These are phyloP conservation scores for Lumbricus terrestris DNA, from an alignment of 2,888 invertebrate genomes.

Conservation along the genomic window DNA sequence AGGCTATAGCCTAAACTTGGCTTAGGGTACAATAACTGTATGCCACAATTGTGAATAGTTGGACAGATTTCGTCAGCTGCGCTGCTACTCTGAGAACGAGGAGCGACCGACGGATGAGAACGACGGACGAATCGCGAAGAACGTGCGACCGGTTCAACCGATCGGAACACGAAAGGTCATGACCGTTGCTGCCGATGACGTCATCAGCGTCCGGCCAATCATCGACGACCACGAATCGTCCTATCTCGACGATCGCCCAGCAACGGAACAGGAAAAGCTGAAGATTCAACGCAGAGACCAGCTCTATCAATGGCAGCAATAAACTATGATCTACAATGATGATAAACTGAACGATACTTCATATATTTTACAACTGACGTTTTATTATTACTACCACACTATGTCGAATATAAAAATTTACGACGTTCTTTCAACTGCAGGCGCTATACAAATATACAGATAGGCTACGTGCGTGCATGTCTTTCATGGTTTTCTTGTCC, in stretches of 20 bases:
- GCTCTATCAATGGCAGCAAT: conserved; percentile 21
- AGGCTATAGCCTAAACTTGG: too few species aligned
- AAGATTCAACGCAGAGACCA: background rate
- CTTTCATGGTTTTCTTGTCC: too few species aligned
- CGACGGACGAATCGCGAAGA: conserved; percentile 26
- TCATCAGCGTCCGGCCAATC: conserved; percentile 16
- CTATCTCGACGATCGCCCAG: background rate
- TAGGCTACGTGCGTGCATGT: too few species aligned
- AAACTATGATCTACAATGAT: background rate
- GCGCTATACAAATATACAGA: too few species aligned
- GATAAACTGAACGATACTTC: background rate
- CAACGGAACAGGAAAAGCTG: background rate
- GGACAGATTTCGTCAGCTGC: conserved; percentile 23
- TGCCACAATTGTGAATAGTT: conserved; percentile 22
- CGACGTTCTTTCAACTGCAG: background rate
- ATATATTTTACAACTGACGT: background rate
- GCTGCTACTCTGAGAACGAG: conserved; percentile 27
- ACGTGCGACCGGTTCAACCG: conserved; percentile 29
- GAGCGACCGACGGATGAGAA: conserved; percentile 27
- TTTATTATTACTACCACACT: background rate
- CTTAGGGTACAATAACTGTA: too few species aligned
- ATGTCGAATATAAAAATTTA: background rate
- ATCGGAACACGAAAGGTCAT: conserved; percentile 29
- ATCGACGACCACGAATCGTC: conserved; percentile 6
- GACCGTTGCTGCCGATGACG: background rate